Conservation (phyloP, 92 coral and sea anemone species). For the Porites evermanni region DNA sequence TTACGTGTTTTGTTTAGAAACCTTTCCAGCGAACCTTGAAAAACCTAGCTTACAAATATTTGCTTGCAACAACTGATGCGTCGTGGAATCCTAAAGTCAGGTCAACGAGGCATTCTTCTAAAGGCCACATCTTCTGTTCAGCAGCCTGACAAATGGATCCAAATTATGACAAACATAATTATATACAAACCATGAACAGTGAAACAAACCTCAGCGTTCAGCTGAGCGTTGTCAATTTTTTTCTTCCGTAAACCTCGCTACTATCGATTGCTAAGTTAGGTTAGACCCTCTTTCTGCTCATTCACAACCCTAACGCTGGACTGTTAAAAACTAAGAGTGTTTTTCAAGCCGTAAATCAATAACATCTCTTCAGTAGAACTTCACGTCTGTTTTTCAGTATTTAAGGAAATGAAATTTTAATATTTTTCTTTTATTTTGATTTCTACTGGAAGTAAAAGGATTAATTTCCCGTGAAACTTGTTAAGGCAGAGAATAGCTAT, state of each 20-base stretch:
- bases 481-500: not conserved
- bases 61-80: not conserved
- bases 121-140: not conserved
- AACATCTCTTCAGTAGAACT: not conserved
- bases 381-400: not conserved
- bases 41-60: conserved; percentile 11
- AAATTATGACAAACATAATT: not conserved
- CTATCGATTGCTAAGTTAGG: not conserved
- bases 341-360: too few relatives aligned
- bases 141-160: not conserved
- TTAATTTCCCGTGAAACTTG: not conserved
- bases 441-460: not conserved
- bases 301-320: too few relatives aligned
- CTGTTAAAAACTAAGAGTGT: too few relatives aligned
- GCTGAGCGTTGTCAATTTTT: not conserved
- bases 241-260: not conserved
- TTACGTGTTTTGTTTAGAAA: not conserved
- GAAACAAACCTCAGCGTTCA: not conserved
- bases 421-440: not conserved
- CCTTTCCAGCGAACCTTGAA: conserved; percentile 6
- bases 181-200: not conserved
- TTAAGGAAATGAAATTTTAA: not conserved
- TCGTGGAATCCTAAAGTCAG: not conserved
- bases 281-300: not conserved
- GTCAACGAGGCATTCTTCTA: not conserved